Evolutionary conservation across 2,113 vertebrate species (phyloP).

Genomic region (cattle (Bos taurus)): DNA sequence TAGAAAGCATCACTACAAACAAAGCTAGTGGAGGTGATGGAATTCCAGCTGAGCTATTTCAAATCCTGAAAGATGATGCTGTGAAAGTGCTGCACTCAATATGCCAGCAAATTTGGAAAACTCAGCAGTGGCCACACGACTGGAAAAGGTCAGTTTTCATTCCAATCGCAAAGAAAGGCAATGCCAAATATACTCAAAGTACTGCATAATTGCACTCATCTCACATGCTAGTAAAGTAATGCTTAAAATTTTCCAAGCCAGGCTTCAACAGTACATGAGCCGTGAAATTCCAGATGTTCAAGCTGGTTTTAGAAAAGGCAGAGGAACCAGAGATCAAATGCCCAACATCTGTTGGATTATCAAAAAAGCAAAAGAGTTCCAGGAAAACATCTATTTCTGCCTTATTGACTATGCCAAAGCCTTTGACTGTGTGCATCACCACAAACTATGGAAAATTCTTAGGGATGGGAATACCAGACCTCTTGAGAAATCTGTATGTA

Average conservation of each 20-base stretch:
- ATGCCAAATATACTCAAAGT: neutral
- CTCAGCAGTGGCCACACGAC: neutral
- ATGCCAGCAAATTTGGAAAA: neutral
- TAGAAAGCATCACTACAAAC: neutral
- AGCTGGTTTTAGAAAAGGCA: neutral
- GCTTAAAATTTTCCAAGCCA: neutral
- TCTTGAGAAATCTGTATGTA: neutral
- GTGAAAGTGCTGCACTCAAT: neutral
- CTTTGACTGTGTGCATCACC: neutral
- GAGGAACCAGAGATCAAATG: neutral
- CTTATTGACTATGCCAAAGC: neutral
- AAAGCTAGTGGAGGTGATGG: neutral
- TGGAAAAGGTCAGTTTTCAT: neutral
- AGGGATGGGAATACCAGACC: neutral
- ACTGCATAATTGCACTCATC: rapidly evolving
- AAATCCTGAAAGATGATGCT: neutral
- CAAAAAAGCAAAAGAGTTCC: neutral
- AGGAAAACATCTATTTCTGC: neutral
- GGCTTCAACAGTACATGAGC: neutral
- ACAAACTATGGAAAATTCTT: neutral
- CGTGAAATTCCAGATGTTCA: neutral
- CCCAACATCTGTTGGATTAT: rapidly evolving
- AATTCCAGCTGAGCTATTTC: neutral
- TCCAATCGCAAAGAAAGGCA: neutral
- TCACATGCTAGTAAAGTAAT: neutral